These are phyloP conservation scores for Caiman crocodilus DNA, from an alignment of 2,797 vertebrate genomes.

Conservation along the genomic window DNA sequence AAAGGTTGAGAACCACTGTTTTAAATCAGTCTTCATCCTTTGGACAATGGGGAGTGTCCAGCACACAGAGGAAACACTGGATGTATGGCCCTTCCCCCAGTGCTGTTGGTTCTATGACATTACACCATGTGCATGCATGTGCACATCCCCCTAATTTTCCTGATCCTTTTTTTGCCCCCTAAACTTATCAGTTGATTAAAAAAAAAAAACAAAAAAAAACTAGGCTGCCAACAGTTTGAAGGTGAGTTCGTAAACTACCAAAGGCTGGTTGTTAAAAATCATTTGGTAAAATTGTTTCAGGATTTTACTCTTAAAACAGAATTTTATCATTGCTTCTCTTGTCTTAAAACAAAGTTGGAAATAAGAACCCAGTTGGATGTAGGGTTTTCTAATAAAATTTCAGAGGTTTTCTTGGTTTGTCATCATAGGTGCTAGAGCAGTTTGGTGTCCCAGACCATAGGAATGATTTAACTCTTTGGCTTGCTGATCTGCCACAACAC, in stretches of 20 bases:
- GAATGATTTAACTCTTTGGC: neutral
- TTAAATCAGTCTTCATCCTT: neutral
- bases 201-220: neutral
- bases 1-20: no score
- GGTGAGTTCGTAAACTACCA: neutral
- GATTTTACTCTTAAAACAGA: neutral
- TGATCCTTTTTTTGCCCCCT: neutral
- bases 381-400: neutral
- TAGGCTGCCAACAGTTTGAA: neutral
- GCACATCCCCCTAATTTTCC: neutral
- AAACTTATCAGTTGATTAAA: neutral
- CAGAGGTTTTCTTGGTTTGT: neutral
- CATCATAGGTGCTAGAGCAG: neutral
- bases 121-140: neutral
- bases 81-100: neutral
- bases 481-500: no score
- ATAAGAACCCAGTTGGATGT: neutral
- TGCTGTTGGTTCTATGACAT: neutral
- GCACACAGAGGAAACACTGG: neutral
- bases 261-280: neutral
- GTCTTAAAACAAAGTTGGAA: neutral
- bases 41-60: neutral
- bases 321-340: neutral
- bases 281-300: neutral
- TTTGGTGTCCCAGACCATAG: neutral